Conservation (phyloP, 2,888 invertebrate genomes). For the Neoitamus cyanurus region DNA sequence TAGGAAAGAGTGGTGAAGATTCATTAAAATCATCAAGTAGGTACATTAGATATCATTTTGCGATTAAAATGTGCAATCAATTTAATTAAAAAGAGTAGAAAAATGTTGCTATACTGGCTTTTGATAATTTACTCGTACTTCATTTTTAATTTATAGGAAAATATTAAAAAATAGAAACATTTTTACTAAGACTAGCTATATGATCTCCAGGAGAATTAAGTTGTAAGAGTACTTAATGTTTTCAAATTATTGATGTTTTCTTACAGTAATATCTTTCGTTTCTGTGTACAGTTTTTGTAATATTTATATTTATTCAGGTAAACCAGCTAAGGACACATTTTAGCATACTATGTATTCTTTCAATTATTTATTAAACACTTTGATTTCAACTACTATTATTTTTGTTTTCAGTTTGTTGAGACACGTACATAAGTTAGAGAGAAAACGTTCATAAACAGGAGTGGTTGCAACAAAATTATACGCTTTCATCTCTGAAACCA, state of each 20-base stretch:
- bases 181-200: conserved; percentile 14
- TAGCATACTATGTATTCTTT: conserved; percentile 28
- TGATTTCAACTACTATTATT: neutral
- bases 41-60: neutral
- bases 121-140: neutral
- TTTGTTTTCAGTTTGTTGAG: neutral
- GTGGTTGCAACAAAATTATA: no score
- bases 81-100: neutral
- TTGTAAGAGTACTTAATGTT: neutral
- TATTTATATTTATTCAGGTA: conserved; percentile 51
- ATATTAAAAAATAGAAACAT: conserved; percentile 32
- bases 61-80: neutral
- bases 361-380: neutral
- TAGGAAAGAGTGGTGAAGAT: neutral
- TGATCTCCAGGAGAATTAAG: conserved; percentile 9
- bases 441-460: no score
- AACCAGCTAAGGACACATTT: conserved; percentile 54
- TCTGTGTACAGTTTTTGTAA: conserved; percentile 2
- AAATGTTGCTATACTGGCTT: conserved; percentile 3
- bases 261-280: neutral
- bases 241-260: conserved; percentile 6
- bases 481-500: no score
- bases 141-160: conserved; percentile 15
- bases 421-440: neutral
- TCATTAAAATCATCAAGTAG: neutral